A percentile compares a stretch with the other conserved stretches of the same genome.
These are phyloP conservation scores for Varanus salvator DNA, from an alignment of 2,113 vertebrate species.

Conservation along the genomic window DNA sequence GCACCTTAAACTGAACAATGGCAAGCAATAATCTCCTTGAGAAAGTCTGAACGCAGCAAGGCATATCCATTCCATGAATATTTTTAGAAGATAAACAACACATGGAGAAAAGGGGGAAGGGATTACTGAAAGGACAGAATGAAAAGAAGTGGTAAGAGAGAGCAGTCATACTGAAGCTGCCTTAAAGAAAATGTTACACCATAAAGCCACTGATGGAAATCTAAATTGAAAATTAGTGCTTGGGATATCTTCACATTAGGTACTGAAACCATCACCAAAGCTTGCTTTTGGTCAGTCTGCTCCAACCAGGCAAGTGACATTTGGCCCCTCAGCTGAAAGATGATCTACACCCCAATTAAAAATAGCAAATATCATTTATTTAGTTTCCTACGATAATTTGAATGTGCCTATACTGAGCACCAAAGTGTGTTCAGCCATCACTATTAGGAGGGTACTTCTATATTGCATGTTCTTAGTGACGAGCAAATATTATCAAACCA, in stretches of 20 bases:
- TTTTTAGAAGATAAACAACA: background rate
- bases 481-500: background rate
- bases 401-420: background rate
- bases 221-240: background rate
- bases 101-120: background rate
- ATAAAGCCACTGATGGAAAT: background rate
- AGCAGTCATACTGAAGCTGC: background rate
- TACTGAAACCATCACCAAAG: background rate
- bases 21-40: background rate
- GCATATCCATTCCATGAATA: rapidly evolving
- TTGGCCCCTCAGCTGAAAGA: no score
- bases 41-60: constrained; percentile 1
- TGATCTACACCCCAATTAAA: background rate
- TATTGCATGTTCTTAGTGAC: background rate
- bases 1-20: background rate
- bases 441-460: background rate
- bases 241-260: background rate
- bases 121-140: background rate
- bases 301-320: no score
- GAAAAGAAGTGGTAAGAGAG: background rate
- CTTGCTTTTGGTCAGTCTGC: background rate
- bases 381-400: background rate
- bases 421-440: background rate
- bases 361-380: background rate
- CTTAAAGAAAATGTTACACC: background rate